These are phyloP conservation scores for Asarcornis scutulata DNA, from an alignment of 2,113 vertebrate species.

Conservation along the genomic window DNA sequence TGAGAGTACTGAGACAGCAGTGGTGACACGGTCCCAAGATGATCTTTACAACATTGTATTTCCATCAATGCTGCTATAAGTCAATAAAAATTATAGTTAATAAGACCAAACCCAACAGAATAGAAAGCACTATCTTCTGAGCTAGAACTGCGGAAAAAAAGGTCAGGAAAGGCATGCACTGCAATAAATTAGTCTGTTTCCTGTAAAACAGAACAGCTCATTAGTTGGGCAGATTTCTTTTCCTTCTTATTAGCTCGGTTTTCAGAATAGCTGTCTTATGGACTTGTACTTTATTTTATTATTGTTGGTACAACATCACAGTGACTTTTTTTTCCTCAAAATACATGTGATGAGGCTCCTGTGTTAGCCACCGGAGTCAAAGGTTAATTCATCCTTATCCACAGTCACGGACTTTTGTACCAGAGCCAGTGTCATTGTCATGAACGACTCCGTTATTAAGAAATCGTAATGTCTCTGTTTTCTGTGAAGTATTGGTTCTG, in stretches of 20 bases:
- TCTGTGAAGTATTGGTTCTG: background rate
- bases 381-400: background rate
- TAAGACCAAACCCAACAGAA: background rate
- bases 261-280: background rate
- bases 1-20: background rate
- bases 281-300: background rate
- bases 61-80: background rate
- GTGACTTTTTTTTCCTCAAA: background rate
- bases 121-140: background rate
- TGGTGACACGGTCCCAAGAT: background rate
- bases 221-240: background rate
- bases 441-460: background rate
- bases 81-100: background rate
- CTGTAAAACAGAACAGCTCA: background rate
- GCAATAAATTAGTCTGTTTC: background rate
- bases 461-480: background rate
- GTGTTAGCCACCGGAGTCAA: background rate
- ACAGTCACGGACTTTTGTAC: background rate
- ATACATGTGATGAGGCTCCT: background rate
- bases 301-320: background rate
- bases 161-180: background rate
- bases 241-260: background rate
- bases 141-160: background rate
- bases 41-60: background rate
- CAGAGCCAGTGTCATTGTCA: background rate